A percentile compares a stretch with the other conserved stretches of the same genome.
These are phyloP conservation scores for Drosophila subobscura DNA, from an alignment of 1,140 invertebrate species.

Conservation along the genomic window DNA sequence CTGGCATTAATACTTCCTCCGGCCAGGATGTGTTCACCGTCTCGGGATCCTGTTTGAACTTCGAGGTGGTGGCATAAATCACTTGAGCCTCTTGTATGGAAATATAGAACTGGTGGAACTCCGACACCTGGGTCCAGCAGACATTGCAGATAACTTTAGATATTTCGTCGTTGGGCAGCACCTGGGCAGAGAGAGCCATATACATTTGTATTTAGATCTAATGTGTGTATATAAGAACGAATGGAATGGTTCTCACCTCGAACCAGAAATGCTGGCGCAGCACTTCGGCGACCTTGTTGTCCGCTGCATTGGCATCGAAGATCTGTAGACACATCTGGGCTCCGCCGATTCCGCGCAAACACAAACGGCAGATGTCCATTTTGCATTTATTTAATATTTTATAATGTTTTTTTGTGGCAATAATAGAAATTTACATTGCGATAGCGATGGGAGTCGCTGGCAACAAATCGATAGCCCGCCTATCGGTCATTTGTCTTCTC, in stretches of 20 bases:
- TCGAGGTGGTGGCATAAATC: slow-evolving; percentile 64
- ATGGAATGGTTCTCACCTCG: slow-evolving; percentile 48
- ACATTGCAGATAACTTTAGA: slow-evolving; percentile 75
- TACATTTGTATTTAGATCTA: slow-evolving; percentile 3
- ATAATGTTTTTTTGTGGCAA: slow-evolving; percentile 39
- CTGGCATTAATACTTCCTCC: slow-evolving; percentile 66
- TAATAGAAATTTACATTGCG: slow-evolving; percentile 53
- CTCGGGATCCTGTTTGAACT: slow-evolving; percentile 64
- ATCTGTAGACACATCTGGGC: slow-evolving; percentile 72
- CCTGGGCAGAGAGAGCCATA: slow-evolving; percentile 25
- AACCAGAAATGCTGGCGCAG: slow-evolving; percentile 79
- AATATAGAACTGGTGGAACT: slow-evolving; percentile 78
- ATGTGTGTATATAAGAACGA: slow-evolving; percentile 22
- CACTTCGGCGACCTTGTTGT: slow-evolving; percentile 63
- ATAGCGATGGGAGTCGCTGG: slow-evolving; percentile 29
- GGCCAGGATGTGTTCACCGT: slow-evolving; percentile 55
- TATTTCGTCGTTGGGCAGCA: slow-evolving; percentile 64
- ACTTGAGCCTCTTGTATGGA: slow-evolving; percentile 74
- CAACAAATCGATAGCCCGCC: background rate
- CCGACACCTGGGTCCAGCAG: slow-evolving; percentile 77
- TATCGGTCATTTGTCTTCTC: slow-evolving; percentile 2
- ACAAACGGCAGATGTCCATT: slow-evolving; percentile 73
- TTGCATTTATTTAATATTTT: slow-evolving; percentile 27
- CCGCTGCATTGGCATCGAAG: slow-evolving; percentile 46
- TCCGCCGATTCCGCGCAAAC: slow-evolving; percentile 67